Conservation (phyloP, 2,888 invertebrate species). For the Dicyrtomina minuta region DNA sequence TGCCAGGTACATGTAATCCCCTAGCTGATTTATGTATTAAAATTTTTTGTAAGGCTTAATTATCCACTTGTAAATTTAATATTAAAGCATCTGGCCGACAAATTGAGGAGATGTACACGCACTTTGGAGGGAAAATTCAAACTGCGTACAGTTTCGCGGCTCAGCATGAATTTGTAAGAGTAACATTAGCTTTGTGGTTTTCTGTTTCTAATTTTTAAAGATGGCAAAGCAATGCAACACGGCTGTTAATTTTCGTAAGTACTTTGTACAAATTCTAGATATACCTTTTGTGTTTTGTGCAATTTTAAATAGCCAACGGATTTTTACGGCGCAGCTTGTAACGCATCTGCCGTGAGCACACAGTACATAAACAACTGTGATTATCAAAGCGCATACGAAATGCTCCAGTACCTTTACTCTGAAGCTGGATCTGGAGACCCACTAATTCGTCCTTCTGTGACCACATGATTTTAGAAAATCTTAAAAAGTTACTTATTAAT, state of each 20-base stretch:
- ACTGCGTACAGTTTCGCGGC: conserved; percentile 30
- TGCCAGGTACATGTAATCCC: too few species aligned
- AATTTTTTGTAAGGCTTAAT: too few species aligned
- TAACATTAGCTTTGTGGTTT: too few species aligned
- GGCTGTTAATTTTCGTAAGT: too few species aligned
- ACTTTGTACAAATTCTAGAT: too few species aligned
- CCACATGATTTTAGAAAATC: too few species aligned
- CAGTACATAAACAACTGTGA: conserved; percentile 54
- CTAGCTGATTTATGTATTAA: too few species aligned
- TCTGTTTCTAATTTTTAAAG: too few species aligned
- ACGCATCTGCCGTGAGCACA: conserved; percentile 30
- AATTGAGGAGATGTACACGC: conserved; percentile 32
- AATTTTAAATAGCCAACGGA: conserved; percentile 51
- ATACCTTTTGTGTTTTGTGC: background rate
- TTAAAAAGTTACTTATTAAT: too few species aligned
- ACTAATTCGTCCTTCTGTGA: conserved; percentile 32
- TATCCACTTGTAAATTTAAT: too few species aligned
- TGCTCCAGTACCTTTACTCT: conserved; percentile 53
- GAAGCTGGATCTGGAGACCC: conserved; percentile 38
- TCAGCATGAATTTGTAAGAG: conserved; percentile 33
- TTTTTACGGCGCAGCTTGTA: conserved; percentile 52
- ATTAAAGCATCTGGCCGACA: conserved; percentile 15
- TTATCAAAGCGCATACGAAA: conserved; percentile 54
- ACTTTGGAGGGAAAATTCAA: conserved; percentile 13
- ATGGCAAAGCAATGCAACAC: too few species aligned